Base-by-base conservation (phyloP, 1,140 invertebrate species). In the Hyphantria cunea region DNA sequence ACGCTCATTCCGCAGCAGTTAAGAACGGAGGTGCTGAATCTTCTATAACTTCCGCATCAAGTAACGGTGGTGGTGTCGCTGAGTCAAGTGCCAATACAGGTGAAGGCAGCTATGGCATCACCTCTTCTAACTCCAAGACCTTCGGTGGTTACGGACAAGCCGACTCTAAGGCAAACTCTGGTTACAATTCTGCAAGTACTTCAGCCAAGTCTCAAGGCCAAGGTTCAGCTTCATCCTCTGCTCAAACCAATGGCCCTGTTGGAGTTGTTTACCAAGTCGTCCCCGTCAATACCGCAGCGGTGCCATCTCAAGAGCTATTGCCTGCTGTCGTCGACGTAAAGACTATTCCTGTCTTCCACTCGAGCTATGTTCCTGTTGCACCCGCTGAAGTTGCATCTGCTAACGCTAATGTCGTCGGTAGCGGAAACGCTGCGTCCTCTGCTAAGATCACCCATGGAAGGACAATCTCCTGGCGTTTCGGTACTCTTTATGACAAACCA, bases 61-160 rank as follows among this genome's bases (percentile, higher is more conserved):
- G 68, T 11, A 74, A 82, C 25, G 86, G 84, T 8, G 62, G 74
- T 54, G 84, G 84, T 7, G 65, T 60, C 0, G 84, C 82, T 33
- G 51, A 78, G 39, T 86, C 84, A 25, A 74, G 72, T 6, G 79
- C 82, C 54, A 74, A 77, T 32, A 82, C 74, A 0, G 84, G 80
- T 6, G 39, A 72, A 47, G 81, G 76, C 42, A 72, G 51, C 42
- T 82, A 74, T 32, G 82, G 73, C 31, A 31, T 74, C 8, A 84
- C 82, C 5, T 68, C 77, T 7, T 75, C 83, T n/a, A 83, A 84
- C 32, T 79, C 82, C 12, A 82, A 86, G 51, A 77, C 78, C 31
- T 70, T 56, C 37, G 80, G 78, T 32, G 75, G 59, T 39, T 2
- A 17, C 14, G 45, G 45, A 44, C 41, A 44, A 9, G 41, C 41